Conservation (phyloP, 2,888 invertebrate genomes). For the Gastracanthus pulcherrimus region DNA sequence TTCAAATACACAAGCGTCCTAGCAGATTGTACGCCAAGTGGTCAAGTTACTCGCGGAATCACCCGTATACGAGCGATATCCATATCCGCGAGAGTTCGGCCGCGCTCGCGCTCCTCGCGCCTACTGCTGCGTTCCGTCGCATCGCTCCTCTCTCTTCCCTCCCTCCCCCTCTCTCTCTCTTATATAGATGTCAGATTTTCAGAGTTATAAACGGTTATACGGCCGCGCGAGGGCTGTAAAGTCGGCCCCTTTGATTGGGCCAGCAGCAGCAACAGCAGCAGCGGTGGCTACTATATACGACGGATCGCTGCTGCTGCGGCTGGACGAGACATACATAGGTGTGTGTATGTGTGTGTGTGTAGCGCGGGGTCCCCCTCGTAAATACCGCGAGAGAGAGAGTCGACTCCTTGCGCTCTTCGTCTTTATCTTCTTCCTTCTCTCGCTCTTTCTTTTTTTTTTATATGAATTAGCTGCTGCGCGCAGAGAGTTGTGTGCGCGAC, state of each 20-base stretch:
- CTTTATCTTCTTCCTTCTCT: neutral
- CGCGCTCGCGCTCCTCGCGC: neutral
- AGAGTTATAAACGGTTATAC: conserved; percentile 73
- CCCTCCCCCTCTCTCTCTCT: conserved; percentile 31
- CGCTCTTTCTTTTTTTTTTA: conserved; percentile 10
- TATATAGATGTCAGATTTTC: conserved; percentile 75
- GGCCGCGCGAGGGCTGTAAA: conserved; percentile 66
- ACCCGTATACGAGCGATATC: no score
- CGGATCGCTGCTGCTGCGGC: no score
- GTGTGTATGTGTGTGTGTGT: no score
- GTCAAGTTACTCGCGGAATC: no score
- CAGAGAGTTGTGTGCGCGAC: no score
- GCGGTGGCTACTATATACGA: conserved; percentile 60
- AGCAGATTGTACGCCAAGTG: no score
- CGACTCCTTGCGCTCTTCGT: neutral
- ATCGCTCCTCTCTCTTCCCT: no score
- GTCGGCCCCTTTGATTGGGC: conserved; percentile 72
- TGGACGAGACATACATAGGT: conserved; percentile 39
- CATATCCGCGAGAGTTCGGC: neutral
- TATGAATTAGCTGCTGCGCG: conserved; percentile 30
- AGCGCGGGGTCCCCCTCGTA: conserved; percentile 68
- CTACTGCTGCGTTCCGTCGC: conserved; percentile 9
- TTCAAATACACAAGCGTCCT: no score
- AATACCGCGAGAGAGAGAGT: conserved; percentile 66
- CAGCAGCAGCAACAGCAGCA: no score